These are phyloP conservation scores for Gobionotothen gibberifrons DNA, from an alignment of 2,797 vertebrate genomes.

Conservation along the genomic window DNA sequence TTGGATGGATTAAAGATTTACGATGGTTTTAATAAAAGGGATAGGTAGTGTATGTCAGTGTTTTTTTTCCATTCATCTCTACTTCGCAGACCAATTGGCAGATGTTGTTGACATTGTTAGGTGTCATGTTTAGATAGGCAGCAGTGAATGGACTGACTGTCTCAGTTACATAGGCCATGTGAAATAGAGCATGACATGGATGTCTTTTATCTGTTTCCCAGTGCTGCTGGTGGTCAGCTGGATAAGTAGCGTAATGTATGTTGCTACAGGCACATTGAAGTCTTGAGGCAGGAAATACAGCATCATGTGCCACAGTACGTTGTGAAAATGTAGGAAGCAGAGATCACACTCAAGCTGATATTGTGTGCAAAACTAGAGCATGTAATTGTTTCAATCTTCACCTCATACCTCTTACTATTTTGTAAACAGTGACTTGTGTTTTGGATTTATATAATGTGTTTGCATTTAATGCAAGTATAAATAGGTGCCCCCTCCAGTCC, in stretches of 20 bases:
- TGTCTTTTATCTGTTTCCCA: conserved; percentile 39
- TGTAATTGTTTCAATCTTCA: neutral
- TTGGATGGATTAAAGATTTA: conserved; percentile 3
- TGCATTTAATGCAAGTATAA: neutral
- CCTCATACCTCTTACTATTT: neutral
- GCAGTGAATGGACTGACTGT: conserved; percentile 50
- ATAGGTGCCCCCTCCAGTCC: neutral
- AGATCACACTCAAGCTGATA: neutral
- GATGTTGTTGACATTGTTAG: conserved; percentile 62
- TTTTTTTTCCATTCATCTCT: conserved; percentile 3
- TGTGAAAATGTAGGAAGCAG: neutral
- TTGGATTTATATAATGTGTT: neutral
- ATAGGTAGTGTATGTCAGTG: neutral
- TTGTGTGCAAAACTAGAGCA: neutral
- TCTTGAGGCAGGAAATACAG: neutral
- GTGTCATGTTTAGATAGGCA: conserved; percentile 62
- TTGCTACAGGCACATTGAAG: conserved; percentile 18
- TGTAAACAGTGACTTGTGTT: conserved; percentile 5
- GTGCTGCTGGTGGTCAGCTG: conserved; percentile 41
- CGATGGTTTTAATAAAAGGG: neutral
- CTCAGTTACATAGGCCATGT: conserved; percentile 57
- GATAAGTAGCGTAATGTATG: conserved; percentile 7
- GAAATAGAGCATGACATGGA: conserved; percentile 62
- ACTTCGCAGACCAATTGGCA: conserved; percentile 37
- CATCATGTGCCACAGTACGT: neutral